Evolutionary conservation across 2,888 invertebrate species (phyloP).

Genomic region (Pardosa pseudoannulata): DNA sequence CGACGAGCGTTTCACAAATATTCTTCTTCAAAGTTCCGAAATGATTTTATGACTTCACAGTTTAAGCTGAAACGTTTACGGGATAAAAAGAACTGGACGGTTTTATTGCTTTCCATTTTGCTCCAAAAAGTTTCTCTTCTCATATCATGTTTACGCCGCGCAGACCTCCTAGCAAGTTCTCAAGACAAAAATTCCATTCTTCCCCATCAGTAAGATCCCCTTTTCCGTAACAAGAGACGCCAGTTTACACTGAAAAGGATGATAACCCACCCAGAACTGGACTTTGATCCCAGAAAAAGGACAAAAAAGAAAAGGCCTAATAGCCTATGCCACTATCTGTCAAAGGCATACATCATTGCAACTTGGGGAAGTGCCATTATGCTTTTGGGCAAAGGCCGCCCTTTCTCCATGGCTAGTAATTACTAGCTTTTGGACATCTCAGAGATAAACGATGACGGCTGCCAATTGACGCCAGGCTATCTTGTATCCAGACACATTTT

Average conservation of each 20-base stretch:
- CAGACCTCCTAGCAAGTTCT: constrained; percentile 8
- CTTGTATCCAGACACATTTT: constrained; percentile 49
- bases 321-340: constrained; percentile 38
- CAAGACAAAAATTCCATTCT: constrained; percentile 9
- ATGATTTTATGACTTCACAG: constrained; percentile 12
- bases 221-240: neutral
- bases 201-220: neutral
- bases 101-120: constrained; percentile 11
- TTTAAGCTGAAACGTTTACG: constrained; percentile 7
- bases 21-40: constrained; percentile 18
- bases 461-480: constrained; percentile 58
- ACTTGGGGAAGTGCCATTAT: constrained; percentile 5
- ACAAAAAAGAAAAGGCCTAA: constrained; percentile 41
- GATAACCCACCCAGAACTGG: neutral
- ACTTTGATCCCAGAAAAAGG: constrained; percentile 2
- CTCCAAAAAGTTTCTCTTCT: neutral
- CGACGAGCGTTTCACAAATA: neutral
- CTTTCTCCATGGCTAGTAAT: constrained; percentile 40
- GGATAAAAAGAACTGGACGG: neutral
- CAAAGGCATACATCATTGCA: constrained; percentile 32
- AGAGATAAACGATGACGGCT: constrained; percentile 24
- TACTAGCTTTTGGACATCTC: constrained; percentile 44
- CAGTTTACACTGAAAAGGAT: neutral
- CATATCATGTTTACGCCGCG: constrained; percentile 1
- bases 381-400: constrained; percentile 34